A percentile compares a stretch with the other conserved stretches of the same genome.
These are phyloP conservation scores for Diarsia mendica DNA, from an alignment of 2,888 invertebrate species.

Conservation along the genomic window DNA sequence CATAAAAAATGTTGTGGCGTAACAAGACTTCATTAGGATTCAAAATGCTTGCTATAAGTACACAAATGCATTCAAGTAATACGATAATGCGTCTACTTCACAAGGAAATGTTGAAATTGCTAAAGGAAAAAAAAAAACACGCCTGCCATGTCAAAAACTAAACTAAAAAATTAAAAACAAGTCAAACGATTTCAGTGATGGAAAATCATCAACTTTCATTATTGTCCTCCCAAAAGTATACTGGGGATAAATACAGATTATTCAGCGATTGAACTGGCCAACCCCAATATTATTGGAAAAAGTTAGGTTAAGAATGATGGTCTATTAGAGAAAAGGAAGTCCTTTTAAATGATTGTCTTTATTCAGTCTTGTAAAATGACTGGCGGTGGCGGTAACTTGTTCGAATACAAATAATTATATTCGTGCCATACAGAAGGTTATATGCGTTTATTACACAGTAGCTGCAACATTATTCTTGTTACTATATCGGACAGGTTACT, in stretches of 20 bases:
- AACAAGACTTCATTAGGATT: neutral
- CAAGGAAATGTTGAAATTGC: neutral
- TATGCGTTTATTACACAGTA: constrained; percentile 44
- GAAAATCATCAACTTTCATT: neutral
- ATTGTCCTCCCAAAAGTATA: neutral
- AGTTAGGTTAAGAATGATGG: neutral
- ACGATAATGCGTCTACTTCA: neutral
- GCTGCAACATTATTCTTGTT: constrained; percentile 20
- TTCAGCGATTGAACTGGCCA: neutral
- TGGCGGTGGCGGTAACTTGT: neutral
- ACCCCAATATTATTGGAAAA: neutral
- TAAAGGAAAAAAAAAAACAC: no score
- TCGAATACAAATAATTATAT: constrained; percentile 22
- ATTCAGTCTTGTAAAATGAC: neutral
- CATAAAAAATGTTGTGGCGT: neutral
- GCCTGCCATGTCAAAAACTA: no score
- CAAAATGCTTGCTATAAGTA: neutral
- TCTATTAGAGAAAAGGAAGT: neutral
- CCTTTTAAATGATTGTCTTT: neutral
- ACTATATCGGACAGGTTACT: constrained; percentile 27
- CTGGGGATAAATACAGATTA: neutral
- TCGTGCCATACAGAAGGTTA: constrained; percentile 35
- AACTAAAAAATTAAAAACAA: no score
- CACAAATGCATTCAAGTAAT: neutral
- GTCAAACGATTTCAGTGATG: no score